Conservation (phyloP, 2,888 invertebrate genomes). For the Zeuzera pyrina region DNA sequence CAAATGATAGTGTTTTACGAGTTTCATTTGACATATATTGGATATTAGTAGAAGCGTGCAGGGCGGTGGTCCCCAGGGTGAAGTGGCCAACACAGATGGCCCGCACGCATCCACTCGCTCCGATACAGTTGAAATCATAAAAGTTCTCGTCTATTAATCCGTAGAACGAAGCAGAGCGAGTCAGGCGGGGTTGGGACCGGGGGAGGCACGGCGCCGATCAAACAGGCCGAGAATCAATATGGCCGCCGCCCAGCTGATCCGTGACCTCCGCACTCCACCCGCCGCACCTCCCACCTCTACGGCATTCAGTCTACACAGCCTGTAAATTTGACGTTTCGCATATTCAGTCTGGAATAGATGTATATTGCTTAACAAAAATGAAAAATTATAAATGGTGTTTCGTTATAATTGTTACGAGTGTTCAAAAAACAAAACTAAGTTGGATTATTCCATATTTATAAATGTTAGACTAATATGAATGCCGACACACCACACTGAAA, state of each 20-base stretch:
- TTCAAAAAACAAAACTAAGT: no score
- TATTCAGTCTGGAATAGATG: no score
- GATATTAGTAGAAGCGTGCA: no score
- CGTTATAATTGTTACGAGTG: no score
- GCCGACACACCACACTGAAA: no score
- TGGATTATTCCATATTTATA: no score
- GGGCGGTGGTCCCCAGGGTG: neutral
- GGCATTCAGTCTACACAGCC: slow-evolving; percentile 29
- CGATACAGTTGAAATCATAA: slow-evolving; percentile 71
- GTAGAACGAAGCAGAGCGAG: slow-evolving; percentile 31
- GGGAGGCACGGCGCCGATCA: slow-evolving; percentile 66
- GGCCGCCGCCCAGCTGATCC: slow-evolving; percentile 73
- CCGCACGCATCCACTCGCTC: slow-evolving; percentile 14
- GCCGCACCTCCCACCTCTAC: slow-evolving; percentile 6
- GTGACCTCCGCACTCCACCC: slow-evolving; percentile 47
- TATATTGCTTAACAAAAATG: no score
- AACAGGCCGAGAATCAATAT: slow-evolving; percentile 72
- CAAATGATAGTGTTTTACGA: no score
- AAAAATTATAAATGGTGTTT: no score
- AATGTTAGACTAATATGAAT: no score
- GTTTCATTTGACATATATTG: no score
- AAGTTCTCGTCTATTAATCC: slow-evolving; percentile 70
- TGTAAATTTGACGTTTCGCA: slow-evolving; percentile 53
- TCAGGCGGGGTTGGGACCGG: slow-evolving; percentile 33
- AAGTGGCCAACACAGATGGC: neutral